Percentiles rank a stretch among this genome's conserved stretches.
These are phyloP conservation scores for Streptopelia turtur DNA, from an alignment of 2,797 vertebrate species.

Conservation along the genomic window DNA sequence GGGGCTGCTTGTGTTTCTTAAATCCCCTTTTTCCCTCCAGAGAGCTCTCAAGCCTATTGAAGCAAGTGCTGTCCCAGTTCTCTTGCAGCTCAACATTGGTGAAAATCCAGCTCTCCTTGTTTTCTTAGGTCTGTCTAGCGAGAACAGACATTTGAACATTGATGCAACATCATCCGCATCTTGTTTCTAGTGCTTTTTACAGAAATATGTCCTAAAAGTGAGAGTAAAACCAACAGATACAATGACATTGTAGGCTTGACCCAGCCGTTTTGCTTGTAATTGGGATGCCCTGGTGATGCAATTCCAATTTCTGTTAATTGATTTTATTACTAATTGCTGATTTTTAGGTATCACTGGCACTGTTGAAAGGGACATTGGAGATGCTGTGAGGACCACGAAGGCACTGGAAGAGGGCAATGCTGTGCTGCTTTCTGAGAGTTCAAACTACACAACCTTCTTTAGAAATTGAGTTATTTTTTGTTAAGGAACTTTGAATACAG, in stretches of 20 bases:
- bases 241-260: not conserved
- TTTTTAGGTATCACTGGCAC: no score
- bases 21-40: not conserved
- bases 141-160: not conserved
- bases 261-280: not conserved
- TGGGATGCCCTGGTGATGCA: not conserved
- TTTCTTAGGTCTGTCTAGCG: not conserved
- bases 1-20: not conserved
- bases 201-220: not conserved
- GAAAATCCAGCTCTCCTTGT: not conserved
- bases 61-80: not conserved
- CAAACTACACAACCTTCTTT: not conserved
- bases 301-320: no score
- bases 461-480: not conserved
- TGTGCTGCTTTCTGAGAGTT: not conserved
- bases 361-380: not conserved
- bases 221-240: not conserved
- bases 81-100: not conserved
- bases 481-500: not conserved
- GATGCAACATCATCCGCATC: not conserved
- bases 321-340: no score
- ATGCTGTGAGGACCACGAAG: not conserved
- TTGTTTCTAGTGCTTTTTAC: not conserved
- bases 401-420: not conserved
- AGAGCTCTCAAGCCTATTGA: not conserved